phyloP scores from a whole-genome alignment of 2,113 vertebrate genomes.

The Leptobrachium leishanense region DNA sequence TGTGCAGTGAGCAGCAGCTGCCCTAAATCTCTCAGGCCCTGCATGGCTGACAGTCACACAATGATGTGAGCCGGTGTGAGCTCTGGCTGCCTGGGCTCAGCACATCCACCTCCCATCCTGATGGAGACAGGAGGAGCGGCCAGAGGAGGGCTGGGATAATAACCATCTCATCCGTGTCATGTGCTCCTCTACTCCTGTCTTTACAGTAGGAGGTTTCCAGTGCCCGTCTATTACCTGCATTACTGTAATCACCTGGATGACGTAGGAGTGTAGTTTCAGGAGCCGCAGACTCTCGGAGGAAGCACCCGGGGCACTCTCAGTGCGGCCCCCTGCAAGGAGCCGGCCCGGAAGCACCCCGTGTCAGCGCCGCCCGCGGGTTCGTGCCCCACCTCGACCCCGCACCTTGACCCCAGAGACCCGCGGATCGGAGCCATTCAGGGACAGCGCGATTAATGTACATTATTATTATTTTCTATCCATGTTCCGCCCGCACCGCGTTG shows the following conservation, averaged over 20 bases:
- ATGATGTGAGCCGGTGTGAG: conserved; percentile 7
- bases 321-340: conserved; percentile 34
- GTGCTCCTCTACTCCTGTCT: conserved; percentile 15
- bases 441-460: no score
- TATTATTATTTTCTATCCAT: no score
- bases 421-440: no score
- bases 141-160: background rate
- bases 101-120: conserved; percentile 4
- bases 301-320: conserved; percentile 50
- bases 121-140: background rate
- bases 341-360: conserved; percentile 53
- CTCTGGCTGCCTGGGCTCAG: background rate
- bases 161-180: conserved; percentile 15
- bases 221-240: conserved; percentile 51
- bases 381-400: background rate
- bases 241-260: conserved; percentile 64
- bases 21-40: background rate
- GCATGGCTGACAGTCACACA: conserved; percentile 1
- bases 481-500: no score
- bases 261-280: conserved; percentile 56
- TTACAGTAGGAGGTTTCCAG: conserved; percentile 21
- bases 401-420: background rate
- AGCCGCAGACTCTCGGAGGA: conserved; percentile 52
- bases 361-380: conserved; percentile 5
- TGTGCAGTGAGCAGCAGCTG: conserved; percentile 7